A percentile compares a stretch with the other conserved stretches of the same genome.
These are phyloP conservation scores for Romanogobio albipinnatus DNA, from an alignment of 2,113 vertebrate species.

Conservation along the genomic window DNA sequence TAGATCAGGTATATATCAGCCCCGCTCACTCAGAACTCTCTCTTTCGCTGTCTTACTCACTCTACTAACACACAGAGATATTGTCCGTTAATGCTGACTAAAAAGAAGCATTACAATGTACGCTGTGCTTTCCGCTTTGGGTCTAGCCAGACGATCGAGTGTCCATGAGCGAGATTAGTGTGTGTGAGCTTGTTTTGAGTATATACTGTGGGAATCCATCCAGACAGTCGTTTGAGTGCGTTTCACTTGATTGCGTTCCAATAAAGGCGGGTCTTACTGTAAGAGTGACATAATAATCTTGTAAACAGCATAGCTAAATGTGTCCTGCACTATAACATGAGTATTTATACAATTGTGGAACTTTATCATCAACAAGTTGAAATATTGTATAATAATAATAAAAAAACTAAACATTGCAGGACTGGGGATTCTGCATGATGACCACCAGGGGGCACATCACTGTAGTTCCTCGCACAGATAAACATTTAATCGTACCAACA, in stretches of 20 bases:
- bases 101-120: not conserved
- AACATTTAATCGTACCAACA: not conserved
- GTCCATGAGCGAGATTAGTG: not conserved
- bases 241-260: conserved; percentile 35
- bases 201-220: conserved; percentile 25
- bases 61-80: conserved; percentile 26
- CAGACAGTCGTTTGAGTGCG: not conserved
- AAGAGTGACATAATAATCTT: not conserved
- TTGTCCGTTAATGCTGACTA: conserved; percentile 17
- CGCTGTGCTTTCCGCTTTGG: not conserved
- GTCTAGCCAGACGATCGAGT: not conserved
- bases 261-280: conserved; percentile 7
- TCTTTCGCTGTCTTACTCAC: conserved; percentile 12
- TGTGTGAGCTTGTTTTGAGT: conserved; percentile 1
- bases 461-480: not conserved
- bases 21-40: not conserved
- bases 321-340: not conserved
- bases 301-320: not conserved
- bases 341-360: not conserved
- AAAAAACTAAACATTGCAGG: not conserved
- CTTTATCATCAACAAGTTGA: not conserved
- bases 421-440: not conserved
- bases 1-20: conserved; percentile 41
- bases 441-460: conserved; percentile 44
- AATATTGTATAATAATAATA: not conserved